These are phyloP conservation scores for Asbolus verrucosus DNA, from an alignment of 1,140 invertebrate genomes.

Conservation along the genomic window DNA sequence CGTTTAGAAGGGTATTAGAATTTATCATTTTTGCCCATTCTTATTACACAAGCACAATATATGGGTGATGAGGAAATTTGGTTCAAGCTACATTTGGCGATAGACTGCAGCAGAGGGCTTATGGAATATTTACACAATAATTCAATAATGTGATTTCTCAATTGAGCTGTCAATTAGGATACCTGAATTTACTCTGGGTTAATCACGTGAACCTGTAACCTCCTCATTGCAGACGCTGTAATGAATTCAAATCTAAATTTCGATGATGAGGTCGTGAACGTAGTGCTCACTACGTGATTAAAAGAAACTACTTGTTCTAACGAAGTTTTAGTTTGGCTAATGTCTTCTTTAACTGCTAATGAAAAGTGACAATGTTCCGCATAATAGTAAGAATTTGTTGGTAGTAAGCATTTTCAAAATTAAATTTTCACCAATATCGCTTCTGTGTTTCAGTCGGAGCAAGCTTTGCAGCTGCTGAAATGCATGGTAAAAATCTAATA, in stretches of 20 bases:
- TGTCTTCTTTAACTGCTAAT: slow-evolving; percentile 16
- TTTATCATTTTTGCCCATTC: slow-evolving; percentile 5
- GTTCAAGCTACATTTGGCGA: not conserved
- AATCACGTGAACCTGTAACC: slow-evolving; percentile 2
- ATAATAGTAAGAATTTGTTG: slow-evolving; percentile 12
- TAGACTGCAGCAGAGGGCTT: not conserved
- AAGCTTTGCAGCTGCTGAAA: slow-evolving; percentile 16
- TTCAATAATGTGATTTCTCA: slow-evolving; percentile 5
- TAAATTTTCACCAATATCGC: slow-evolving; percentile 13
- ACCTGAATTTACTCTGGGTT: slow-evolving; percentile 18
- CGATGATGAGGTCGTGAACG: too few relatives aligned
- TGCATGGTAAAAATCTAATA: slow-evolving; percentile 34
- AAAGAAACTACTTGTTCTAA: too few relatives aligned
- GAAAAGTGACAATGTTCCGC: slow-evolving; percentile 19
- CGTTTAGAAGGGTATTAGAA: not conserved
- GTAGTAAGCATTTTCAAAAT: not conserved
- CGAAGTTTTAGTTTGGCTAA: slow-evolving; percentile 20
- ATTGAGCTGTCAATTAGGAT: slow-evolving; percentile 20
- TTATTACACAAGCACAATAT: too few relatives aligned
- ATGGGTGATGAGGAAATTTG: not conserved
- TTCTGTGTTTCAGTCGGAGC: slow-evolving; percentile 7
- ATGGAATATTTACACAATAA: slow-evolving; percentile 16
- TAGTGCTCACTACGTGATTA: too few relatives aligned
- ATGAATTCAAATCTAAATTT: slow-evolving; percentile 8
- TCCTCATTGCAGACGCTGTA: not conserved